Evolutionary conservation across 2,113 vertebrate genomes (phyloP), one percentile per base, ranked within the genome.

Genomic region (Gambusia holbrooki): DNA sequence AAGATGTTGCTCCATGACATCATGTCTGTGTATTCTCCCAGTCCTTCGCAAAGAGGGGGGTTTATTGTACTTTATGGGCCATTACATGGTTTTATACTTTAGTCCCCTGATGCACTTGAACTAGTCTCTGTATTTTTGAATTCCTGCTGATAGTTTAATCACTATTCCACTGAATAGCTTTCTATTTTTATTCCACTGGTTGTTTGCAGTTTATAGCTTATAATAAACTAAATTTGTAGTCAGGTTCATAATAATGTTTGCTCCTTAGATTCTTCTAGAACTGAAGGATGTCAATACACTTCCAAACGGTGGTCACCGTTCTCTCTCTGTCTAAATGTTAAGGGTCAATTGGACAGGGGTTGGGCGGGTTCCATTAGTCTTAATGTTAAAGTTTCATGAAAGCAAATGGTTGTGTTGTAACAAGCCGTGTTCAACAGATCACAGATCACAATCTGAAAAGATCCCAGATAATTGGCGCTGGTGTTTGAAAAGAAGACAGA

Each of bases 371-470:
- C 79, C 71, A 86, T 70, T 80, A 76, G 75, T 76, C 80, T 73
- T 73, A 81, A 79, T 79, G 76, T 71, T 74, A 79, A 66, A 76
- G 75, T 77, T 37, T 32, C 80, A 74, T 81, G 69, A 62, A 82
- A 81, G 79, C 81, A 86, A 88, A 87, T 85, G 73, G 83, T 81
- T 83, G 76, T 25, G 81, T 87, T 88, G 85, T 87, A 37, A 79
- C 82, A 58, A 67, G 65, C 77, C 74, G 2, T 88, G 89, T 90
- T 89, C 33, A 84, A 87, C 91, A 91, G 87, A 92, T 87, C 85
- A 81, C 82, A 82, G 85, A 88, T 81, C 86, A 83, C 73, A 71
- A 82, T 84, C 82, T 90, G 76, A 90, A 92, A 86, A 82, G 89
- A 84, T 88, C 78, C 77, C 19, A 81, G 76, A 88, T 90, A 90